Conservation (phyloP, 2,888 invertebrate species). For the Ochropacha duplaris region DNA sequence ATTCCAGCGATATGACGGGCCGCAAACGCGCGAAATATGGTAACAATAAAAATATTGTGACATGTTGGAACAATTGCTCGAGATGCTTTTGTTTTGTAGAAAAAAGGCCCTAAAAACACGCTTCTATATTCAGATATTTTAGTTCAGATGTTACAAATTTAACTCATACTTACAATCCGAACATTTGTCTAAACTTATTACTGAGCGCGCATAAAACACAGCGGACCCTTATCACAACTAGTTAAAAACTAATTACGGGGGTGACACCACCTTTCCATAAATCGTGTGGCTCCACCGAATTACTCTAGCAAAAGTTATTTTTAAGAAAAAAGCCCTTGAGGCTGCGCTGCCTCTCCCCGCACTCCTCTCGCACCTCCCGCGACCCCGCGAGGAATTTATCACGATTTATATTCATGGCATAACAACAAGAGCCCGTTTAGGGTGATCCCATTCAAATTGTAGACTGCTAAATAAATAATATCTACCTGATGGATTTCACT, state of each 20-base stretch:
- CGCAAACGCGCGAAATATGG: slow-evolving; percentile 65
- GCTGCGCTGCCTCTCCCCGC: slow-evolving; percentile 54
- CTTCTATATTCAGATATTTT: slow-evolving; percentile 31
- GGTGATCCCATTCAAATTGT: slow-evolving; percentile 74
- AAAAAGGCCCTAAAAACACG: slow-evolving; percentile 35
- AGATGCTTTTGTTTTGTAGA: slow-evolving; percentile 53
- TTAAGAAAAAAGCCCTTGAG: slow-evolving; percentile 82
- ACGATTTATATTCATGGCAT: slow-evolving; percentile 85
- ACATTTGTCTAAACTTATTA: slow-evolving; percentile 70
- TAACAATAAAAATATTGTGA: slow-evolving; percentile 77
- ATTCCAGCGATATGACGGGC: slow-evolving; percentile 62
- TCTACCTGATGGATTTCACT: slow-evolving; percentile 52
- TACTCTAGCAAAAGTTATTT: slow-evolving; percentile 83
- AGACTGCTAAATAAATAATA: slow-evolving; percentile 60
- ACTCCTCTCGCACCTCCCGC: slow-evolving; percentile 39
- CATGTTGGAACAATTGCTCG: slow-evolving; percentile 58
- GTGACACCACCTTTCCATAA: slow-evolving; percentile 83
- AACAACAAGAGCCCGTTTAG: slow-evolving; percentile 79
- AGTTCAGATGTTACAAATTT: slow-evolving; percentile 35
- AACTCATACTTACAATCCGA: slow-evolving; percentile 42
- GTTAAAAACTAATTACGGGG: slow-evolving; percentile 83
- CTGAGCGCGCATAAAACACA: slow-evolving; percentile 67
- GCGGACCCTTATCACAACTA: slow-evolving; percentile 82
- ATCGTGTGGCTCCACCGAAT: slow-evolving; percentile 77
- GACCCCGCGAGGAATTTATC: slow-evolving; percentile 80